Percentiles rank a stretch among this genome's conserved stretches.
phyloP scores from a whole-genome alignment of 2,797 vertebrate species.

The Thripadectes ignobilis region DNA sequence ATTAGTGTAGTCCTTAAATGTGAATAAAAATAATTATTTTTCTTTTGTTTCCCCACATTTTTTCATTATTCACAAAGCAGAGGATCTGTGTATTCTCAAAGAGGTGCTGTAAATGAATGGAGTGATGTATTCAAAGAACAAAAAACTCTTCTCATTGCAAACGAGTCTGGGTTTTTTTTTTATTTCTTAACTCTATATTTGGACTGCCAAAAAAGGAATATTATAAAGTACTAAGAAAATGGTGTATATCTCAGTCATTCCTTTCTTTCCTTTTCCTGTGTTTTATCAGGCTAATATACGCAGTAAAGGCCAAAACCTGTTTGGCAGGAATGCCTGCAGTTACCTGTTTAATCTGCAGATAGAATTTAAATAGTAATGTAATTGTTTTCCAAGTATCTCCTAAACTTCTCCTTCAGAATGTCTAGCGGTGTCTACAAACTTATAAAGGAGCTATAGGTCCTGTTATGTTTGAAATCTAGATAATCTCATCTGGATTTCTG shows the following conservation, averaged over 20 bases:
- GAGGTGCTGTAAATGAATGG: neutral
- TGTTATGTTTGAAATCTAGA: neutral
- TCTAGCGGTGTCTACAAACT: neutral
- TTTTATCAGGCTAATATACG: slow-evolving; percentile 26
- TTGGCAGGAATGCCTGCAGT: neutral
- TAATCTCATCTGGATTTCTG: neutral
- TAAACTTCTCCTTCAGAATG: neutral
- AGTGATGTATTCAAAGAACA: slow-evolving; percentile 8
- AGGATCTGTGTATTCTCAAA: neutral
- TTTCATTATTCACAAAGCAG: neutral
- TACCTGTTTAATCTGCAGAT: neutral
- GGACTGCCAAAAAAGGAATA: neutral
- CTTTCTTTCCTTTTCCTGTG: slow-evolving; percentile 69
- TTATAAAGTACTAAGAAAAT: neutral
- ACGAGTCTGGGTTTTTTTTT: neutral
- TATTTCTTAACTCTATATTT: neutral
- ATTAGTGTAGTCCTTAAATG: neutral
- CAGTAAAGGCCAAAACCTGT: neutral
- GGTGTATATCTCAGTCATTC: slow-evolving; percentile 17
- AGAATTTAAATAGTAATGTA: neutral
- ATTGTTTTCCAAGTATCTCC: neutral
- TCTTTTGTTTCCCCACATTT: accelerated
- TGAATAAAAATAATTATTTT: neutral
- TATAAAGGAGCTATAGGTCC: neutral
- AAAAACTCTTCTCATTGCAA: slow-evolving; percentile 10